Base-by-base conservation (phyloP, 2,113 vertebrate genomes). In the Thalassarche chlororhynchos region DNA sequence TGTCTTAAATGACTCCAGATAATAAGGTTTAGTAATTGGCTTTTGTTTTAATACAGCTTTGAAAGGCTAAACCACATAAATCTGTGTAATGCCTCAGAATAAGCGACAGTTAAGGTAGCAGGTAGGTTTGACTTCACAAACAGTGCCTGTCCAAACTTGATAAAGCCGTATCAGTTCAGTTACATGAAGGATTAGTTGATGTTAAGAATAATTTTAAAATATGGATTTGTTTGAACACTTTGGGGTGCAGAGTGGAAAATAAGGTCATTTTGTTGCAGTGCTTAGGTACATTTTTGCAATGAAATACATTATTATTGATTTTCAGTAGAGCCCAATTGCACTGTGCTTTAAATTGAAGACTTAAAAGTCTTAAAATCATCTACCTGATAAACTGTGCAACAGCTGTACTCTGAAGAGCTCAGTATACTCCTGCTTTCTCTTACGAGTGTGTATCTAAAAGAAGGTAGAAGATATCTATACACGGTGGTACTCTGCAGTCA, bases 11-110 rank as follows among this genome's bases (percentile, higher is more conserved):
- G 32, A 91, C 88, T 95, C 58, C 19, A 96, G 91, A 94, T 97
- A 98, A 98, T 94, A 88, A 97, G 62, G 54, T 79, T 96, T 89
- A 95, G 96, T 98, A 97, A 97, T 97, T 97, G 95, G 92, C 90
- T 98, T 98, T 96, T 96, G 90, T 96, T 98, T 89, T 96, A 98
- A 94, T 98, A 94, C 96, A 89, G 94, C 97, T 96, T 97, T 97
- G 95, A 94, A 94, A 97, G 89, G 96, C 95, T 97, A 94, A 98
- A 85, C 64, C 55, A 58, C 38, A 46, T 62, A 92, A 95, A 94
- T 75, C 95, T 93, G 65, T 94, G 44, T 84, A 92, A 92, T 82
- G 52, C 76, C 61, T 55, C 54, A 15, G 46, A 88, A 34, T 82
- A 90, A 95, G 80, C 36, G 9, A 38, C 65, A 75, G 77, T 68